phyloP scores from a whole-genome alignment of 1,140 invertebrate species.

The Dolichoris vasculosae region DNA sequence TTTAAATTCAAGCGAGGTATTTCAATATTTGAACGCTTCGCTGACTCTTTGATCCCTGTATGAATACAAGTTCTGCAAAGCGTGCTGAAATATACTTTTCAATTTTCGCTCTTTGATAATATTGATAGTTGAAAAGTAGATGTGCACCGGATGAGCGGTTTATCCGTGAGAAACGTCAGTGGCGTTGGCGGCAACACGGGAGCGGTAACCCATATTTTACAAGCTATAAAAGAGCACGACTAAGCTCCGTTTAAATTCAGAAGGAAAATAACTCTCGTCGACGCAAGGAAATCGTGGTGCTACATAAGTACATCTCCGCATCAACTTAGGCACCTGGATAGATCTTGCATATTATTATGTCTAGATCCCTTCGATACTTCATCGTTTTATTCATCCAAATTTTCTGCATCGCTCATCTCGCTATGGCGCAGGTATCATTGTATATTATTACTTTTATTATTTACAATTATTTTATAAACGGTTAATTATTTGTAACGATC shows the following conservation, averaged over 20 bases:
- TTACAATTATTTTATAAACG: background rate
- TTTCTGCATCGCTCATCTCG: background rate
- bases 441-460: background rate
- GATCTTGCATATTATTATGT: constrained; percentile 9
- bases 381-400: background rate
- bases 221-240: constrained; percentile 37
- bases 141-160: background rate
- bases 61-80: background rate
- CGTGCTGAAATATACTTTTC: background rate
- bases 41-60: constrained; percentile 26
- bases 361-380: background rate
- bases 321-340: background rate
- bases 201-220: background rate
- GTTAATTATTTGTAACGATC: background rate
- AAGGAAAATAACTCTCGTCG: background rate
- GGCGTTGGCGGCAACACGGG: background rate
- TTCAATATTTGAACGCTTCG: constrained; percentile 48
- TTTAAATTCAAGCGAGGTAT: constrained; percentile 37
- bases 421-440: constrained; percentile 29
- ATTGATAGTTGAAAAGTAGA: constrained; percentile 32
- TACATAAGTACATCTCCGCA: background rate
- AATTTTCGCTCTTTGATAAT: constrained; percentile 18
- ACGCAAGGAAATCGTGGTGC: background rate
- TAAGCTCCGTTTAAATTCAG: background rate
- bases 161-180: background rate